Percentiles rank a stretch among this genome's conserved stretches.
These are phyloP conservation scores for Pelochelys cantorii DNA, from an alignment of 2,797 vertebrate genomes.

Conservation along the genomic window DNA sequence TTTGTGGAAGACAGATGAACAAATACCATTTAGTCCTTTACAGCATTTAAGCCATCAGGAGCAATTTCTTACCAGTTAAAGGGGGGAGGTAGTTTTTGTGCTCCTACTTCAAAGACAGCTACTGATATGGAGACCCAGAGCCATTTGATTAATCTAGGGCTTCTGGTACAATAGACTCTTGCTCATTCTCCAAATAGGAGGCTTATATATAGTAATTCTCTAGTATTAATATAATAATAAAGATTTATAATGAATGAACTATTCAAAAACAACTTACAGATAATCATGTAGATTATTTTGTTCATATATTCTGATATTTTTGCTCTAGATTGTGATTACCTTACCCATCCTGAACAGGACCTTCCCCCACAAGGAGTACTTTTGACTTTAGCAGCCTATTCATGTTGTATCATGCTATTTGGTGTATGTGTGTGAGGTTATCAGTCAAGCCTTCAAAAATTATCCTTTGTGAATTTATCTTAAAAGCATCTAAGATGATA, in stretches of 20 bases:
- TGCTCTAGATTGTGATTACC: neutral
- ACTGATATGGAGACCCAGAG: neutral
- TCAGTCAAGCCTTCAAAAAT: neutral
- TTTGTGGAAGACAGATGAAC: neutral
- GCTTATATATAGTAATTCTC: neutral
- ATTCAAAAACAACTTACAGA: neutral
- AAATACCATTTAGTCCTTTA: neutral
- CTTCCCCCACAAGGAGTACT: neutral
- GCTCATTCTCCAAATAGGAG: neutral
- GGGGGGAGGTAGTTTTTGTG: neutral
- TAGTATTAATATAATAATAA: neutral
- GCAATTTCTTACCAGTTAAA: neutral
- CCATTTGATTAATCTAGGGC: neutral
- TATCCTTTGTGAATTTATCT: neutral
- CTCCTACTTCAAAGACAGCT: neutral
- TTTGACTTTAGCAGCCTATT: neutral
- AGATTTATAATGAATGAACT: neutral
- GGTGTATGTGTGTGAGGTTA: neutral
- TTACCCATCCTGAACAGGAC: neutral
- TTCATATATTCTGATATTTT: neutral
- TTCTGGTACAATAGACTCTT: neutral
- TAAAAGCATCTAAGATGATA: fast-evolving
- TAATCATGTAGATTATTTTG: neutral
- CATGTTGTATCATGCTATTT: neutral
- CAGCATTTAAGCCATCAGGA: neutral